Evolutionary conservation across 2,797 vertebrate species (phyloP), one percentile per base, ranked within the genome.

Genomic region (Crenuchus spilurus): DNA sequence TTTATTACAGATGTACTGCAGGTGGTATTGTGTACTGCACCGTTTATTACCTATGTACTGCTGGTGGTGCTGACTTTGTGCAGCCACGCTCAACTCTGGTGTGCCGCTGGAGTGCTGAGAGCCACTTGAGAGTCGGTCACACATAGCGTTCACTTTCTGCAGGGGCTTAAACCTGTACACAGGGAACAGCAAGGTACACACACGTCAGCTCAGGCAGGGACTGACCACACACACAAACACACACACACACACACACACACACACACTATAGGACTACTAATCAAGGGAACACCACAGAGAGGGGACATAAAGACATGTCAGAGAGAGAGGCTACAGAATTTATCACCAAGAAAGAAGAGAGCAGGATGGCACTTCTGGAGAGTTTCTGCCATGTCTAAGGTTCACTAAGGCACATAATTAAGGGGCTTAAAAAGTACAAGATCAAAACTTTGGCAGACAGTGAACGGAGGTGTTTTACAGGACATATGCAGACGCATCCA

Each of bases 1-100:
- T 3, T 26, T 6, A 78, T 92, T 89, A 99, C 97, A 95, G 30
- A 99, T 97, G 88, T 97, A 98, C 80, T 99, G 97, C 89, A 30
- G 6, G 31, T 46, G 10, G 42, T 49, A 16, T 1, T 7, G 1
- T 10, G 49, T 54, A 24, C 4, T 18, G 2, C 20, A n/a, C 13
- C 24, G 24, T 4, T 30, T 7, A 77, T 93, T 89, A 99, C 97
- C 96, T 30, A 99, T 97, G 88, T 96, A 99, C 80, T 99, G 98
- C 89, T 97, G 97, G 85, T 99, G 97, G 69, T 98, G 97, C 68
- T 99, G 97, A 82, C 95, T 97, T 83, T 99, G 98, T 3, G 95
- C 92, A 0, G 95, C 96, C 54, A 96, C 91, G 0, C 96, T 95
- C 75, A 97, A 96, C 88, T 99, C 97, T 0, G 96, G 94, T 0